These are phyloP conservation scores for Hylaeus anthracinus DNA, from an alignment of 1,140 invertebrate genomes.

Conservation along the genomic window DNA sequence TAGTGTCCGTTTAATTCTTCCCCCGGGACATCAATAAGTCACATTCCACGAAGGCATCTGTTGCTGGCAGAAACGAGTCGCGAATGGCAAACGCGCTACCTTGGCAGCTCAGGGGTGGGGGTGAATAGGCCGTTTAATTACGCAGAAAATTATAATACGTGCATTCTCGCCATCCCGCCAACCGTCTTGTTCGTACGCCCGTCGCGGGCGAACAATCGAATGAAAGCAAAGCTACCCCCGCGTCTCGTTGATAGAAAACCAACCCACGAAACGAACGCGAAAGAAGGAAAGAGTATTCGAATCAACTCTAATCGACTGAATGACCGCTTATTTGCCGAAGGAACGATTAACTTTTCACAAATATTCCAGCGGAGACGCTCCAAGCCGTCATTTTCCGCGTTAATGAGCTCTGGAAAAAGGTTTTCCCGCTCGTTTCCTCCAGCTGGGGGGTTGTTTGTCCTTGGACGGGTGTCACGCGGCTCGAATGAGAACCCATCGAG, in stretches of 20 bases:
- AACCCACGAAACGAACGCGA: not conserved
- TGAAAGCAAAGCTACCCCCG: not conserved
- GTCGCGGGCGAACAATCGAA: not conserved
- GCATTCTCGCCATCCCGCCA: not conserved
- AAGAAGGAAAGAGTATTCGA: not conserved
- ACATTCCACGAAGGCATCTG: too few relatives aligned
- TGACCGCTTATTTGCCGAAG: not conserved
- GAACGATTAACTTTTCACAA: constrained; percentile 20
- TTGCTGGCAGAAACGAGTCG: not conserved
- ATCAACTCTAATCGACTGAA: not conserved
- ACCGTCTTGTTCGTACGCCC: not conserved
- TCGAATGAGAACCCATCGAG: constrained; percentile 26
- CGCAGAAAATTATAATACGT: not conserved
- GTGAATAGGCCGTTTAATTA: not conserved
- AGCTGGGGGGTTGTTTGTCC: constrained; percentile 7
- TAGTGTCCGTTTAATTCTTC: too few relatives aligned
- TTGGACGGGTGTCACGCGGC: constrained; percentile 4
- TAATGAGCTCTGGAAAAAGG: constrained; percentile 19
- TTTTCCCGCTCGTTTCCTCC: not conserved
- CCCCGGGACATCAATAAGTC: too few relatives aligned
- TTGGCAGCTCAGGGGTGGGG: too few relatives aligned
- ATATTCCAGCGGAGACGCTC: not conserved
- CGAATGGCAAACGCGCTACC: not conserved
- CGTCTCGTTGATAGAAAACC: not conserved
- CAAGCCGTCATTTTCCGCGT: not conserved